Percentiles rank a stretch among this genome's conserved stretches.
Conservation (phyloP, 1,140 invertebrate species). For the Caenorhabditis elegans region WBcel235 BX284603.4:11738501-11739000, state of each 20-base stretch:
- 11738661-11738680: conserved; percentile 19
- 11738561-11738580: not conserved
- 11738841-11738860: not conserved
- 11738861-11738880: not conserved
- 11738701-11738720: too few species aligned
- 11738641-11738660: not conserved
- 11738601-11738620: conserved; percentile 14
- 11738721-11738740: too few species aligned
- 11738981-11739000: too few species aligned
- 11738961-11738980: too few species aligned
- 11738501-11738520: not conserved
- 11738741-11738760: too few species aligned
- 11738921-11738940: too few species aligned
- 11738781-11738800: too few species aligned
- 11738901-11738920: not conserved
- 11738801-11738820: conserved; percentile 18
- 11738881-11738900: not conserved
- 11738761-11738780: too few species aligned
- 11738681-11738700: not conserved
- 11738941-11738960: too few species aligned
- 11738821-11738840: too few species aligned
- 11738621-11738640: not conserved
- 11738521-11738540: not conserved
- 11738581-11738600: conserved; percentile 36
- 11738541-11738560: not conserved